phyloP scores from a whole-genome alignment of 2,113 vertebrate species.

The Microcebus lehilahytsara region DNA sequence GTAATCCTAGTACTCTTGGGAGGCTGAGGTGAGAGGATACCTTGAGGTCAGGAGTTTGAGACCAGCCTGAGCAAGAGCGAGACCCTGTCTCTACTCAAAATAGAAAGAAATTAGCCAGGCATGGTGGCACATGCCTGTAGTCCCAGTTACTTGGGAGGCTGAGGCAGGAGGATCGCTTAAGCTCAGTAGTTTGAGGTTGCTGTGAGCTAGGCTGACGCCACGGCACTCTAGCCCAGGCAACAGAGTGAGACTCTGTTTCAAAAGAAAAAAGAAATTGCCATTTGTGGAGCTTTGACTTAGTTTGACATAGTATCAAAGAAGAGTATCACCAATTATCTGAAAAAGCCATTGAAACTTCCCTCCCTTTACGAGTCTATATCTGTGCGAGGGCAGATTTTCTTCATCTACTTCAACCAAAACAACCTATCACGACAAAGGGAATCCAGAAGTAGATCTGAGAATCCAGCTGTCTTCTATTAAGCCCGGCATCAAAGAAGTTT shows the following conservation, averaged over 20 bases:
- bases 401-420: not conserved
- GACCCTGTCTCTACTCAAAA: not conserved
- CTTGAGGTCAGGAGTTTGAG: not conserved
- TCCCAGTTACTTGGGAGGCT: not conserved
- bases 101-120: not conserved
- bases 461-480: slow-evolving; percentile 21
- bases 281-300: not conserved
- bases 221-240: not conserved
- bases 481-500: not conserved
- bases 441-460: not conserved
- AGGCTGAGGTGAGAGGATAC: not conserved
- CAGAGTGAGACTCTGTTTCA: not conserved
- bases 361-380: not conserved
- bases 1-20: not conserved
- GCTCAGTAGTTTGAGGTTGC: not conserved
- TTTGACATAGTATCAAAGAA: not conserved
- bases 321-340: not conserved
- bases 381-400: not conserved
- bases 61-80: not conserved
- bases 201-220: not conserved
- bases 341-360: not conserved
- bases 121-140: not conserved
- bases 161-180: not conserved
- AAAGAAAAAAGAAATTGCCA: not conserved
- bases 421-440: not conserved